Conservation (phyloP, 1,140 invertebrate species). For the Papilio machaon region DNA sequence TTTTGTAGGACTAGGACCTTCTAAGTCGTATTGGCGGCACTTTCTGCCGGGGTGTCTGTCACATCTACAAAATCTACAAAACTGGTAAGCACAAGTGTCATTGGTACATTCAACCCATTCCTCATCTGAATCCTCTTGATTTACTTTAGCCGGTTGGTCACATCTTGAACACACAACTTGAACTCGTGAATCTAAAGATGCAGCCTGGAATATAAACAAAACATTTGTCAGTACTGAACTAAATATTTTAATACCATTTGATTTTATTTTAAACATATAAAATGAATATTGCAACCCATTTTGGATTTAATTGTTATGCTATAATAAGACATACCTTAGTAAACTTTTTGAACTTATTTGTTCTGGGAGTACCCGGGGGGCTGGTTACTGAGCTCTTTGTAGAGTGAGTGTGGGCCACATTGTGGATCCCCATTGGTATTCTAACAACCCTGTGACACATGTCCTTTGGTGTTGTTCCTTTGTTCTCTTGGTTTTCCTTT, state of each 20-base stretch:
- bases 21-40: constrained; percentile 69
- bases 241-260: neutral
- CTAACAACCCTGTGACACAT: constrained; percentile 45
- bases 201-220: constrained; percentile 60
- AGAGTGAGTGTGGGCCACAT: constrained; percentile 53
- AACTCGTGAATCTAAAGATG: constrained; percentile 62
- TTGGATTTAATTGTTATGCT: neutral
- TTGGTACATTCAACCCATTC: constrained; percentile 74
- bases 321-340: constrained; percentile 66
- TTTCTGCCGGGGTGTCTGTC: constrained; percentile 67
- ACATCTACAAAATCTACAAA: constrained; percentile 71
- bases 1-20: constrained; percentile 78
- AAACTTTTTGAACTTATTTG: constrained; percentile 76
- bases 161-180: constrained; percentile 74
- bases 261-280: too few relatives aligned
- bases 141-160: constrained; percentile 71
- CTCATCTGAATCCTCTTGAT: constrained; percentile 67
- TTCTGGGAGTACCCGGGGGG: constrained; percentile 78
- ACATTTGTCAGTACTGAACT: neutral
- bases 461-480: constrained; percentile 50
- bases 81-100: constrained; percentile 67
- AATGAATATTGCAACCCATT: too few relatives aligned
- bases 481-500: constrained; percentile 72
- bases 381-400: constrained; percentile 53
- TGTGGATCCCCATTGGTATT: constrained; percentile 70